Base-by-base conservation (phyloP, 2,797 vertebrate species). In the Gambusia yucatana region DNA sequence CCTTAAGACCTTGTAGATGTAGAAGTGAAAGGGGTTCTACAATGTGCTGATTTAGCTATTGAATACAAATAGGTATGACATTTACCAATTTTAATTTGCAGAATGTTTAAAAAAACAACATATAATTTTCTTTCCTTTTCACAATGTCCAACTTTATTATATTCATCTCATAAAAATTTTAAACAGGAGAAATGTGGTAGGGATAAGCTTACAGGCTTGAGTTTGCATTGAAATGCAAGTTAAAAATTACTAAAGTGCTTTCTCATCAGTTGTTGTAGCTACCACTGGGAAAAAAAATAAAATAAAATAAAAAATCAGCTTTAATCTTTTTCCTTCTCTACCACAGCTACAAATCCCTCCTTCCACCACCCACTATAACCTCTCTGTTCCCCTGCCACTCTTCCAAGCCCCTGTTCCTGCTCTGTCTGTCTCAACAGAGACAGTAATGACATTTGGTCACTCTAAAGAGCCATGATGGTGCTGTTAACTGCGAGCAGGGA, bases 391-490 rank as follows among this genome's bases (percentile, higher is more conserved):
- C 36, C 52, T 3, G 28, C 36, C 72, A 77, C 70, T 82, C 75
- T 43, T 55, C 77, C 76, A 47, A 22, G 72, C 50, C 73, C 17
- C 30, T 39, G 44, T 79, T 82, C 73, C 67, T 25, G 43, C 80
- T 79, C 72, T 69, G 73, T 44, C 77, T 44, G 22, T 80, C 90
- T 89, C 88, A 77, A 72, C 79, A 85, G 92, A 89, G 83, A 81
- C 84, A 57, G 61, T 91, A 90, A 92, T 92, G 94, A 91, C 93
- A 93, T 91, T 91, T 93, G 90, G 91, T 92, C 89, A 91, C 82
- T 84, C 81, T 90, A 90, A 93, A 92, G 87, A 90, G 91, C 85
- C 88, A 80, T 88, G 91, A 88, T 90, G 89, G 89, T 82, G 89
- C 86, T 59, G 90, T 90, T 90, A 92, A 87, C 92, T 80, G 90